Evolutionary conservation across 2,888 invertebrate species (phyloP), one percentile per base, ranked within the genome.

Genomic region (Anaspis maculata): DNA sequence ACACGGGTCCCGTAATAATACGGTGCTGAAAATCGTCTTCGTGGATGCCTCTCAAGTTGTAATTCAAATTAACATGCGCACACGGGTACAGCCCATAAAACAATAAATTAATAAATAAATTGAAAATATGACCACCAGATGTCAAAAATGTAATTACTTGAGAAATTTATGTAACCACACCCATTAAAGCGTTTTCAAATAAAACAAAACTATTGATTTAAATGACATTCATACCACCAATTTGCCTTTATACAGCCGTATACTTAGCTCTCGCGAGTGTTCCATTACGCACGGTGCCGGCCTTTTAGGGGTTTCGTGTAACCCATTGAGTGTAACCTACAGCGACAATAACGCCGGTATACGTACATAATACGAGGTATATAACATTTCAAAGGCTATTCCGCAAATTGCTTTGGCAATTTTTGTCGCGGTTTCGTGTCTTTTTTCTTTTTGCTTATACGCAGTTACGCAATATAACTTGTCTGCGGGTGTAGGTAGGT

Each of bases 121-220:
- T 49, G 49, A 54, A 52, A 50, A 52, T 48, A 48, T 46, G 43
- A 44, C 48, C 42, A 41, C n/a, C 40, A 42, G 32, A 46, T 45
- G 54, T 53, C 53, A 50, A 50, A 53, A 53, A 45, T 42, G 44
- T 50, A 54, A 55, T 55, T 55, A 49, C 52, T 45, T 46, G 41
- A 32, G 40, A 45, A 51, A 51, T 51, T 51, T 51, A 51, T 51
- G 46, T 33, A 37, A 43, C 47, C 48, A 45, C 51, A 36, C 46
- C 47, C 46, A 42, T 38, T 37, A 37, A 40, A 37, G 44, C 38
- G 39, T 41, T 45, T 45, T 41, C 38, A 25, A 39, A 34, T 35
- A 41, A 41, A 33, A 41, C 35, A 34, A 41, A 34, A 34, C 31
- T 34, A 38, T 41, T 34, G 40, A 34, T 36, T 40, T 36, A 39